These are phyloP conservation scores for Mycteria americana DNA, from an alignment of 2,797 vertebrate genomes.

Conservation along the genomic window DNA sequence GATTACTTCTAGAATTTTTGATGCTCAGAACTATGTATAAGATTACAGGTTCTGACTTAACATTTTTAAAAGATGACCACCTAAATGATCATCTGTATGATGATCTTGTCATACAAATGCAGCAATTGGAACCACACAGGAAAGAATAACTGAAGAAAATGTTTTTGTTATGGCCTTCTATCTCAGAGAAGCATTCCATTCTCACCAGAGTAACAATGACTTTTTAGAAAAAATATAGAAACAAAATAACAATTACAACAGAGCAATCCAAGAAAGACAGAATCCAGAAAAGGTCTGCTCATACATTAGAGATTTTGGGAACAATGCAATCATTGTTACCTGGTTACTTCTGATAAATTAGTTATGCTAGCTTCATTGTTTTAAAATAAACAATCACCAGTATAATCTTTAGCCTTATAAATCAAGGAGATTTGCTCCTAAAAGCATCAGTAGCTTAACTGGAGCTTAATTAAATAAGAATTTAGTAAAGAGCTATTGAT, in stretches of 20 bases:
- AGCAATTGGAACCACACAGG: neutral
- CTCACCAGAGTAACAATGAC: neutral
- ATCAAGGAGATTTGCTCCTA: neutral
- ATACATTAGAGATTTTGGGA: neutral
- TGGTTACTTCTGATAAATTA: neutral
- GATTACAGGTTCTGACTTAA: neutral
- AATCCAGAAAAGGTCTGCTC: neutral
- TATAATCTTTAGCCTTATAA: neutral
- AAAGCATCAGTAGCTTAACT: neutral
- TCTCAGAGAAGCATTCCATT: neutral
- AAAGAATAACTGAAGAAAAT: neutral
- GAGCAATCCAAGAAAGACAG: neutral
- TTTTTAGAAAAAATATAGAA: neutral
- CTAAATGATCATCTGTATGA: neutral
- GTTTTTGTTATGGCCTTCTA: neutral
- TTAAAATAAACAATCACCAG: neutral
- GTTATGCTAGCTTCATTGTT: neutral
- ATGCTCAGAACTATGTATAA: neutral
- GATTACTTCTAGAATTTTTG: neutral
- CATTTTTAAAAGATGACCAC: neutral
- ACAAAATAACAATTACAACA: neutral
- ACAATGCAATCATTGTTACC: neutral
- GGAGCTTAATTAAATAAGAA: neutral
- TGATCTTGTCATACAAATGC: neutral
- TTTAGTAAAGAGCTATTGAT: neutral